These are phyloP conservation scores for Urocolius indicus DNA, from an alignment of 2,113 vertebrate genomes.

Conservation along the genomic window DNA sequence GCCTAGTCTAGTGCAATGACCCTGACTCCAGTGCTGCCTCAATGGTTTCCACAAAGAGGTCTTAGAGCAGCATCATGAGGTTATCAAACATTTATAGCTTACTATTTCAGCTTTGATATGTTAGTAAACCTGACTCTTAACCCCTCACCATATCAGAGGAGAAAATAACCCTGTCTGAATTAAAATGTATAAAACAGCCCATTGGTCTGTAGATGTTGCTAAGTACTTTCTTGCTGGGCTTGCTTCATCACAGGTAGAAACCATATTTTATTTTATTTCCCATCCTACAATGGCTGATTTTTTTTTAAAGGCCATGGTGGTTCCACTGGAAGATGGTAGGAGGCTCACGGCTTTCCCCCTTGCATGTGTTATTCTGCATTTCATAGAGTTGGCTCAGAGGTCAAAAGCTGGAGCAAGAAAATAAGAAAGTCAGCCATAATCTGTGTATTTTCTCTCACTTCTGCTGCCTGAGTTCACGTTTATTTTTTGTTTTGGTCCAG, in stretches of 20 bases:
- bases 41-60: neutral
- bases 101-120: neutral
- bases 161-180: neutral
- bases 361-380: neutral
- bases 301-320: neutral
- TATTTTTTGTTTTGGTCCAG: neutral
- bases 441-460: neutral
- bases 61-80: neutral
- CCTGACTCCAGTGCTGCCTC: neutral
- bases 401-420: slow-evolving; percentile 31
- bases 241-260: neutral
- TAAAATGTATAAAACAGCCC: neutral
- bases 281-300: neutral
- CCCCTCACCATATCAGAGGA: neutral
- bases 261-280: neutral
- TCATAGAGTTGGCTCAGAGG: neutral
- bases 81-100: neutral
- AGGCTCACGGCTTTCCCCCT: neutral
- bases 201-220: neutral
- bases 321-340: neutral
- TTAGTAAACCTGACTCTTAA: neutral
- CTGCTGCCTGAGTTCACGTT: neutral
- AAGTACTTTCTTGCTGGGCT: neutral
- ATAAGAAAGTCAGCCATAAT: neutral
- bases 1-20: neutral